Percentiles rank a stretch among this genome's conserved stretches.
Conservation (phyloP, 2,888 invertebrate genomes). For the Carcina quercana region DNA sequence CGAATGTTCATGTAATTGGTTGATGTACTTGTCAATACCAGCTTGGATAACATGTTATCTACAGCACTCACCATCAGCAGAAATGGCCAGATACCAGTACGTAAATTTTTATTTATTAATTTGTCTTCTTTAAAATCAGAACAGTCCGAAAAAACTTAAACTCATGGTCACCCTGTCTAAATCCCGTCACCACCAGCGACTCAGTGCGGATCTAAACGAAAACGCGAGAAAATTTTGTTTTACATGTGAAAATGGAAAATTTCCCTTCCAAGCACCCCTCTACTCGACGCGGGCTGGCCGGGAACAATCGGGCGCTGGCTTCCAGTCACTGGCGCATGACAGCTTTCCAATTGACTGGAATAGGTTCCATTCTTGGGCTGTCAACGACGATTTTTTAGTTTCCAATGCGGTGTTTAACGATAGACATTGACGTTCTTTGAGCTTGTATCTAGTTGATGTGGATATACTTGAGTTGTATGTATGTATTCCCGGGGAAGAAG, state of each 20-base stretch:
- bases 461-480: background rate
- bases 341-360: constrained; percentile 46
- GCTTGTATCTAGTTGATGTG: background rate
- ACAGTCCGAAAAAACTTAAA: constrained; percentile 12
- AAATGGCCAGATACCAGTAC: no score
- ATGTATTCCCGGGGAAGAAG: no score
- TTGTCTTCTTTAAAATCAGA: no score
- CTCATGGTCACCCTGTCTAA: constrained; percentile 37
- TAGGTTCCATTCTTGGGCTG: constrained; percentile 28
- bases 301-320: constrained; percentile 28
- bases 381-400: no score
- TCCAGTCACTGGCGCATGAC: constrained; percentile 36
- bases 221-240: constrained; percentile 66
- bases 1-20: no score
- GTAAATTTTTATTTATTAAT: no score
- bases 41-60: no score
- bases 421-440: background rate
- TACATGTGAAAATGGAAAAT: constrained; percentile 66
- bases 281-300: constrained; percentile 20
- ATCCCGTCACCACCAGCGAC: constrained; percentile 60
- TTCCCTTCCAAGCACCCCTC: constrained; percentile 32
- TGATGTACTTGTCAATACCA: no score
- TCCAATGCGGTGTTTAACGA: constrained; percentile 2
- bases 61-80: no score
- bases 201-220: constrained; percentile 52